Evolutionary conservation across 2,797 vertebrate species (phyloP).

Genomic region (Pempheris klunzingeri): DNA sequence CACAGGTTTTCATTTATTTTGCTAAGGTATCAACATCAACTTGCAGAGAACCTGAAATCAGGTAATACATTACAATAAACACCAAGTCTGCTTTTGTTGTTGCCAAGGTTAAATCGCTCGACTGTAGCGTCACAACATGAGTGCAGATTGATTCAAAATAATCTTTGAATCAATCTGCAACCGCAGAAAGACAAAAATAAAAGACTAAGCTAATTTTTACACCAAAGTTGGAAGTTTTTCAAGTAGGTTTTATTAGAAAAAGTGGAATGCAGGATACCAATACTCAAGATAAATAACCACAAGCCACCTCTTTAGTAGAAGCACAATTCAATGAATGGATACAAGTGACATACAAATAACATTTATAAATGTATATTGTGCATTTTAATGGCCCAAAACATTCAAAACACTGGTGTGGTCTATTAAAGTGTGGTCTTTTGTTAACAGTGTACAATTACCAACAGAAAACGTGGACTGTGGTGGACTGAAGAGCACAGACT

Average conservation of each 20-base stretch:
- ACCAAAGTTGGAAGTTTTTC: background rate
- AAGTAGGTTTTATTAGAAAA: background rate
- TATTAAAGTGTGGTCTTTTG: constrained; percentile 24
- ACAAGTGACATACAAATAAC: constrained; percentile 21
- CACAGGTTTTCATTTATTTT: background rate
- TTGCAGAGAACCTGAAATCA: background rate
- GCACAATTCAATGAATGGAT: background rate
- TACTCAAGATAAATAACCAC: constrained; percentile 17
- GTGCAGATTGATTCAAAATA: background rate
- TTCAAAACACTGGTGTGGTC: constrained; percentile 17
- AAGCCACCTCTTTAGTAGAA: background rate
- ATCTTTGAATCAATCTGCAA: background rate
- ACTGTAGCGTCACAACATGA: background rate
- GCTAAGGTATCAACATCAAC: background rate
- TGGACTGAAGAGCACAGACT: constrained; percentile 16
- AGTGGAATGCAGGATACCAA: background rate
- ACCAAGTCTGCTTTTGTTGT: background rate
- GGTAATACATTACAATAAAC: constrained; percentile 3
- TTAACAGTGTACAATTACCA: constrained; percentile 16
- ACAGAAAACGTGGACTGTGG: constrained; percentile 27
- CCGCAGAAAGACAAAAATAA: constrained; percentile 11
- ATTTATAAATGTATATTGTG: constrained; percentile 13
- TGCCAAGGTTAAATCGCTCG: background rate
- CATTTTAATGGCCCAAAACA: constrained; percentile 26
- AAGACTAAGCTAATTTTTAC: constrained; percentile 22